These are phyloP conservation scores for Urocynchramus pylzowi DNA, from an alignment of 2,113 vertebrate species.

Conservation along the genomic window DNA sequence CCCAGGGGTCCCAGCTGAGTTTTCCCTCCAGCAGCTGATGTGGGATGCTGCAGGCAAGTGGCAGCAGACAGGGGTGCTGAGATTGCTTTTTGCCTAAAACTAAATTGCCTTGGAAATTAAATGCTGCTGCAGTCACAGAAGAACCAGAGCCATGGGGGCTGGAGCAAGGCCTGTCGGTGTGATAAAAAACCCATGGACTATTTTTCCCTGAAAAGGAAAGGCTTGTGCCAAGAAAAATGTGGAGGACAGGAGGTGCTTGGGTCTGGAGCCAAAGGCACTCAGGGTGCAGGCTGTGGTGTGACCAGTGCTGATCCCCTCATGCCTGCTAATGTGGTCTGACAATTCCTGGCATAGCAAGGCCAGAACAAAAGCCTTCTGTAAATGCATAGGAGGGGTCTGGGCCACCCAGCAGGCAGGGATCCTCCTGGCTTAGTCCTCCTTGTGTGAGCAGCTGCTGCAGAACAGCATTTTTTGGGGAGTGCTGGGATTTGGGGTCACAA, in stretches of 20 bases:
- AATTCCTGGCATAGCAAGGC: not conserved
- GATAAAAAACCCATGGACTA: not conserved
- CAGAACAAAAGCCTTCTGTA: not conserved
- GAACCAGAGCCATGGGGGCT: not conserved
- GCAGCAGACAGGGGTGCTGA: not conserved
- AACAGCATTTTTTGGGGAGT: not conserved
- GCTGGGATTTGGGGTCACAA: not conserved
- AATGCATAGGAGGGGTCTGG: not conserved
- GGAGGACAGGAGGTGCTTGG: not conserved
- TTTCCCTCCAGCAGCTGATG: not conserved
- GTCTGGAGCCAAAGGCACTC: not conserved
- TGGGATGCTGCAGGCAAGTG: not conserved
- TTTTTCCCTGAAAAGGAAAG: not conserved
- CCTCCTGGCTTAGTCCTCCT: not conserved
- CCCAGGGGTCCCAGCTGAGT: not conserved
- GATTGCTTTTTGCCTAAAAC: not conserved
- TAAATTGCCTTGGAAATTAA: slow-evolving; percentile 28
- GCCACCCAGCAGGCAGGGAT: not conserved
- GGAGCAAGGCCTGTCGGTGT: fast-evolving
- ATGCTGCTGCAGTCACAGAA: not conserved
- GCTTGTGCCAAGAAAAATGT: not conserved
- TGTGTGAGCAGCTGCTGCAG: not conserved
- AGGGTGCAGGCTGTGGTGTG: fast-evolving
- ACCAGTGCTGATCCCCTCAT: fast-evolving
- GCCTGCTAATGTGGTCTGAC: not conserved